Base-by-base conservation (phyloP, 2,113 vertebrate species). In the Sylvilagus bachmani region DNA sequence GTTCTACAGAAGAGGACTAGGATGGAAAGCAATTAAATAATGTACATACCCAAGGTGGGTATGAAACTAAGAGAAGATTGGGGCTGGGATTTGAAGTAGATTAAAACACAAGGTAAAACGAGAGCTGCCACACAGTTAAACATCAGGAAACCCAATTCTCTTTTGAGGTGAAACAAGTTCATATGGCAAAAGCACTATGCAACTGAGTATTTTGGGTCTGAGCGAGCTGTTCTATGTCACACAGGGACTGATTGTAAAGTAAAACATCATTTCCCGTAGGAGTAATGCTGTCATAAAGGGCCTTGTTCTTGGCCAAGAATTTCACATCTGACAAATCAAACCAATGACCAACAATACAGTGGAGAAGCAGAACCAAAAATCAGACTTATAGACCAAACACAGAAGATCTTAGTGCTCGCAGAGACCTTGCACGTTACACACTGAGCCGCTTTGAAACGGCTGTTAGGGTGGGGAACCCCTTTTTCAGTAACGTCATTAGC, bases 271-370 rank as follows among this genome's bases (percentile, higher is more conserved):
- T 84, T 80, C 88, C 55, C 27, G 53, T 2, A 36, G 75, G 80
- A 82, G 51, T 81, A 44, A 44, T 51, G 69, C n/a, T 74, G n/a
- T 38, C 66, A 38, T 25, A n/a, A 84, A 66, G 24, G 66, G n/a
- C 22, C 66, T 89, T 87, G 31, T 27, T 62, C 85, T 93, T 79
- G 85, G 75, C 58, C 3, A 64, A 93, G 51, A 93, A 92, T 95
- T 94, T 86, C 51, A 86, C 36, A 82, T 84, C 38, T 21, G 24
- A 66, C 94, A 88, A 91, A 87, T 91, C 80, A 86, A 51, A 91
- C 44, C 0, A 0, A 53, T 82, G 61, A 89, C 24, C 17, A 83
- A 33, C 22, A 58, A 92, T 80, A 80, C 7, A 38, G 29, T 79
- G 16, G 64, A 90, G 74, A 75, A 92, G n/a, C 51, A 78, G 33